Base-by-base conservation (phyloP, 1,140 invertebrate genomes). In the Berghia stephanieae region DNA sequence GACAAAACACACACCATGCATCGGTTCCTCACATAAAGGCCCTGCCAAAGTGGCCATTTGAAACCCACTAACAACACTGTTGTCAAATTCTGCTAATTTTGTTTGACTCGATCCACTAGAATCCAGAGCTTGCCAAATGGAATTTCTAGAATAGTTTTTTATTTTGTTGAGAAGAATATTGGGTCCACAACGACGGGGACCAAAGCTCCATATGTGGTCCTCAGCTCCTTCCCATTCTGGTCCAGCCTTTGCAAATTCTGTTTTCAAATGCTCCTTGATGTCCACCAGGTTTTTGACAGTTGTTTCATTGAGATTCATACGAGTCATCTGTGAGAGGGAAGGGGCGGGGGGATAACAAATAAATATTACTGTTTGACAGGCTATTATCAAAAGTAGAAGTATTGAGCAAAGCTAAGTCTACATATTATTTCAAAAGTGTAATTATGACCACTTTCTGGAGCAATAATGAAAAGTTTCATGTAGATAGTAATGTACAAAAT, bases 1-100 rank as follows among this genome's bases (percentile, higher is more conserved):
- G 78, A 96, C 91, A 89, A 98, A 98, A 75, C 93, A 95, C 0
- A 98, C 95, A 1, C 97, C 97, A 91, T 94, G 95, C 94, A 98
- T 95, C 24, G 96, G 96, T 85, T 99, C 97, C 87, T 98, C 96
- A 90, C 97, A 99, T 27, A 98, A 86, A 4, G 96, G 96, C 4
- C 98, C 97, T 63, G 95, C 93, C 21, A 94, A 88, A 1, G 95
- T 94, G 0, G 96, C 96, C 84, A 99, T 88, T 92, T 99, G 96
- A 89, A 99, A 99, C 2, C 98, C 97, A 91, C 95, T 97, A 1
- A 99, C 91, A 86, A 99, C 93, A 77, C 84, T 85, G 60, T 84
- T 85, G 73, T 89, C 88, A 80, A 84, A 85, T 24, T 85, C 57
- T 82, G 43, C 77, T 82, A 82, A 13, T 76, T 79, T 31, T 79